Percentiles rank a stretch among this genome's conserved stretches.
Evolutionary conservation across 2,113 vertebrate species (phyloP).

Genomic region (Alligator mississippiensis): DNA sequence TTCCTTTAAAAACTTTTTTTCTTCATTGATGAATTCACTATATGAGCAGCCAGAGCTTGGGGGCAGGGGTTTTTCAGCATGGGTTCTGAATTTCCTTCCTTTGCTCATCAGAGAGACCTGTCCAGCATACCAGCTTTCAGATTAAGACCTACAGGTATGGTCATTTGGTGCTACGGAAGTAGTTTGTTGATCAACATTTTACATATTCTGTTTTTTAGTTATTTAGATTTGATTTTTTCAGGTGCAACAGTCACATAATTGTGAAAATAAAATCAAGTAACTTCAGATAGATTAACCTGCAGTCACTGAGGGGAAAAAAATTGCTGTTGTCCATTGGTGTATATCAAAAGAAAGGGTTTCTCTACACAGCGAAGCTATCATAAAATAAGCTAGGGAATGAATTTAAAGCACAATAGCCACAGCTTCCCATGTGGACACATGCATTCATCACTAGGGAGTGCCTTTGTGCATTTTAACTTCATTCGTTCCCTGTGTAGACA

Average conservation of each 20-base stretch:
- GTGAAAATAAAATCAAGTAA: background rate
- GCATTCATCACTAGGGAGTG: background rate
- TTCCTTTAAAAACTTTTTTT: background rate
- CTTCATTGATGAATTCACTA: background rate
- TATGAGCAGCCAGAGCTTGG: accelerated
- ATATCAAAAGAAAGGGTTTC: background rate
- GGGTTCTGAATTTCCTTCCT: background rate
- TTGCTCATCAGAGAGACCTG: background rate
- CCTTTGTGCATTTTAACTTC: accelerated
- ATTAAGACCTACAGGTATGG: background rate
- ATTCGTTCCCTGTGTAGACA: background rate
- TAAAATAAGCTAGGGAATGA: background rate
- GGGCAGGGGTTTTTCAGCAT: background rate
- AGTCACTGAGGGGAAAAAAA: background rate
- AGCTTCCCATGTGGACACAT: background rate
- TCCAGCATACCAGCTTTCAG: background rate
- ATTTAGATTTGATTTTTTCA: background rate
- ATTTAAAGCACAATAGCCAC: background rate
- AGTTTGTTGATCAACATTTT: background rate
- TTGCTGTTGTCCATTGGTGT: background rate
- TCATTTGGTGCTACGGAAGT: background rate
- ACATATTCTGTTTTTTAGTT: too few species aligned
- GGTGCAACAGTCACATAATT: background rate
- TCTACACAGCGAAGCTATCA: background rate
- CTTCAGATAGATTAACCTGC: background rate